Base-by-base conservation (phyloP, 2,888 invertebrate genomes). In the Euspilapteryx auroguttella region DNA sequence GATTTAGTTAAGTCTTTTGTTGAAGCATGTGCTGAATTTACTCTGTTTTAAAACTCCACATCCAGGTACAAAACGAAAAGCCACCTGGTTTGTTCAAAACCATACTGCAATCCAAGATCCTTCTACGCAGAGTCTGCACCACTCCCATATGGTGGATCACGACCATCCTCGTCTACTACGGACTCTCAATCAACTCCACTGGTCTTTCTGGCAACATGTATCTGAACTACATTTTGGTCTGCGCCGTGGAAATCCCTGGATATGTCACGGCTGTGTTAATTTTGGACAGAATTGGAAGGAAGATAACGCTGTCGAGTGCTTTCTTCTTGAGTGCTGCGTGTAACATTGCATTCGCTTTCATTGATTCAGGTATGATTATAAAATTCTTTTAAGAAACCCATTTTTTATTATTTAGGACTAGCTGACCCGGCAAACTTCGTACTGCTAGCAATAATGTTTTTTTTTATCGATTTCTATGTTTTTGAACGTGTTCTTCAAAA, bases 131-230 rank as follows among this genome's bases (percentile, higher is more conserved):
- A 14, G 57, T 84, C 27, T 45, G 80, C 21, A 83, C 82, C 22
- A 86, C 87, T 15, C 86, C 85, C 8, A 77, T 87, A 39, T 87
- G 87, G 66, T 89, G 89, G 89, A 80, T 88, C 27, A 83, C 87
- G 2, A 85, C 86, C 36, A 84, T 86, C 0, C 82, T 90, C 40
- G 83, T 89, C 8, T 91, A 87, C 59, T 89, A 87, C 44, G 90
- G 90, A 0, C 62, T 91, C 12, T 86, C 87, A 10, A 71, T 90
- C 35, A 89, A 87, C 58, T 83, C 89, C 0, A 85, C 87, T 2
- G 76, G 83, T 1, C 63, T 91, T 20, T 81, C 83, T 4, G 87
- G 87, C 12, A 81, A 86, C 44, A 85, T 83, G 53, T 86, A 89
- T 49, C 46, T 86, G 4, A 90, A 89, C 58, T 90, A 44, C 47